Percentiles rank a stretch among this genome's conserved stretches.
Conservation (phyloP, 1,140 invertebrate species). For the Vollenhovia emeryi region DNA sequence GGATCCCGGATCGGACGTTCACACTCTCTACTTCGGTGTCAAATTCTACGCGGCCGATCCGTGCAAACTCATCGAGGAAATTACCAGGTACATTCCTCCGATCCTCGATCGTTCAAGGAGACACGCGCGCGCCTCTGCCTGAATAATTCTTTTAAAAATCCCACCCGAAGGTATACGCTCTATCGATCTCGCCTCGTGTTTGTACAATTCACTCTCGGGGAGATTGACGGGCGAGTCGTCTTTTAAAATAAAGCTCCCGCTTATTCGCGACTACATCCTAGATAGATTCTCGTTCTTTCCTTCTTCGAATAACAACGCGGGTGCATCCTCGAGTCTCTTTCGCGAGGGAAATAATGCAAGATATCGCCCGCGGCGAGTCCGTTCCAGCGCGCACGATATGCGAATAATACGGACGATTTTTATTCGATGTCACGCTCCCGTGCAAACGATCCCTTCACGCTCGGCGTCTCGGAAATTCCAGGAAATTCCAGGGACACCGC, state of each 20-base stretch:
- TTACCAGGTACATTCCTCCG: conserved; percentile 91
- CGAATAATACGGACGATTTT: conserved; percentile 52
- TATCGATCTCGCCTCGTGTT: background rate
- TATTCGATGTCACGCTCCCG: conserved; percentile 39
- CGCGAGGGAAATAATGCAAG: background rate
- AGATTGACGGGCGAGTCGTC: background rate
- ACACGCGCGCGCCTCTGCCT: background rate
- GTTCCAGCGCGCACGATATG: background rate
- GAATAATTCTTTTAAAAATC: background rate
- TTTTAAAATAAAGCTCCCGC: background rate
- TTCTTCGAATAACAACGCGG: background rate
- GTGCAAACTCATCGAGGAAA: conserved; percentile 97
- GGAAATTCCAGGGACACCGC: conserved; percentile 60
- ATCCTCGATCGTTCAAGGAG: background rate
- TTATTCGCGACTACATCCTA: background rate
- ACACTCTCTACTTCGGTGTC: conserved; percentile 98
- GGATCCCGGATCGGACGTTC: conserved; percentile 88
- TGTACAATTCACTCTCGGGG: background rate
- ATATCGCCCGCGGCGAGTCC: background rate
- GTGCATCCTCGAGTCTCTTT: background rate
- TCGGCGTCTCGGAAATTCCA: conserved; percentile 59
- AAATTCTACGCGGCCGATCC: conserved; percentile 99
- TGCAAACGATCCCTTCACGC: conserved; percentile 31
- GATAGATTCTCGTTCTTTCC: background rate
- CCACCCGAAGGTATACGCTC: background rate